Percentiles rank a stretch among this genome's conserved stretches.
phyloP scores from a whole-genome alignment of 2,797 vertebrate genomes.

The Scolopax rusticola region DNA sequence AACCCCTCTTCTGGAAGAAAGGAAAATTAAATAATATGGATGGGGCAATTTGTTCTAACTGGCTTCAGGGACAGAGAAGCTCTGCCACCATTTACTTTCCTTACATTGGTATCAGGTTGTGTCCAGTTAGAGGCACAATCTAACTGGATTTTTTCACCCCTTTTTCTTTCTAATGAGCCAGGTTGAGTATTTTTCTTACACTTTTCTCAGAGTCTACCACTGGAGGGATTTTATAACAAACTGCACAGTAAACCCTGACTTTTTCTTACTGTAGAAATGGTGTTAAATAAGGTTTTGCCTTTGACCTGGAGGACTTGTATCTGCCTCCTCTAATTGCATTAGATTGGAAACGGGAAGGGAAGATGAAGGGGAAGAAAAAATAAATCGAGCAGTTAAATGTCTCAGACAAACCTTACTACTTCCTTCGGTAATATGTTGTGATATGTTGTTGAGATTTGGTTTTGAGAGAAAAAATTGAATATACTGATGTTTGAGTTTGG shows the following conservation, averaged over 20 bases:
- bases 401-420: neutral
- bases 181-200: neutral
- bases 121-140: neutral
- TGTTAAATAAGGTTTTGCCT: neutral
- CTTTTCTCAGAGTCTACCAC: neutral
- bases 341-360: neutral
- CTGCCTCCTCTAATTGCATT: neutral
- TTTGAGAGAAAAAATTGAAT: neutral
- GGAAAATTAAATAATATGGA: neutral
- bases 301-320: neutral
- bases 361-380: neutral
- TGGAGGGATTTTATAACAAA: neutral
- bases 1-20: neutral
- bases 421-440: neutral
- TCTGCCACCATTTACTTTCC: neutral
- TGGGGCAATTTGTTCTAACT: neutral
- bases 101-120: neutral
- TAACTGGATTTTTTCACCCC: fast-evolving
- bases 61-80: neutral
- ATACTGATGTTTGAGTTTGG: neutral
- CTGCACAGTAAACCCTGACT: neutral
- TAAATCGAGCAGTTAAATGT: neutral
- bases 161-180: neutral
- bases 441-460: neutral
- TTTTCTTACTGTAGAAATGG: neutral